Percentiles rank a stretch among this genome's conserved stretches.
These are phyloP conservation scores for Hypomesus transpacificus DNA, from an alignment of 2,113 vertebrate species.

Conservation along the genomic window DNA sequence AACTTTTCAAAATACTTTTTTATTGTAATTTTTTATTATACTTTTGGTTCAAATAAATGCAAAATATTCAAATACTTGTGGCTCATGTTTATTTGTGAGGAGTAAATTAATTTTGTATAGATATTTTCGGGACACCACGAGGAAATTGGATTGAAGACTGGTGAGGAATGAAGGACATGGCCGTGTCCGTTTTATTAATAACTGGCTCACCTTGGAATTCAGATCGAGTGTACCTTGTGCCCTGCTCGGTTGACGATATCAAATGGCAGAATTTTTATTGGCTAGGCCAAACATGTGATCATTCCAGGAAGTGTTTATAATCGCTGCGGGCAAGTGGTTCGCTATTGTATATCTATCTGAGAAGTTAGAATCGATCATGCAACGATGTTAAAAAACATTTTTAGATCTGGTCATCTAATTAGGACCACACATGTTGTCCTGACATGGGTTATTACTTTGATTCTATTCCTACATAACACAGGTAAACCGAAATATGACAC, in stretches of 20 bases:
- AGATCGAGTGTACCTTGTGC: too few relatives aligned
- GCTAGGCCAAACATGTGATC: too few relatives aligned
- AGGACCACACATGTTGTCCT: conserved; percentile 76
- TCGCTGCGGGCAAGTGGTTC: not conserved
- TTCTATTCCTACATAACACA: conserved; percentile 84
- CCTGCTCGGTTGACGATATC: too few relatives aligned
- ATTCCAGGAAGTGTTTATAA: too few relatives aligned
- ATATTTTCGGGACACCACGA: too few relatives aligned
- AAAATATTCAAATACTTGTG: conserved; percentile 20
- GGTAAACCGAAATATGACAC: conserved; percentile 67
- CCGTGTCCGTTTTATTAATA: too few relatives aligned
- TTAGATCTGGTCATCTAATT: conserved; percentile 73
- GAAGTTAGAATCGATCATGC: not conserved
- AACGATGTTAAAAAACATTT: conserved; percentile 62
- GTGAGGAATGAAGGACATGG: not conserved
- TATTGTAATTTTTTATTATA: conserved; percentile 34
- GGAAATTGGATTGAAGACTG: not conserved
- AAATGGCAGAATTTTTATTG: too few relatives aligned
- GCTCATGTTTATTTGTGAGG: not conserved
- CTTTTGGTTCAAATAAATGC: conserved; percentile 58
- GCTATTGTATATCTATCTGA: not conserved
- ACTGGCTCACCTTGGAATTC: too few relatives aligned
- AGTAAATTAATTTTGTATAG: too few relatives aligned
- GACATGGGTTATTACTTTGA: conserved; percentile 73
- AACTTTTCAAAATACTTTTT: conserved; percentile 34